Conservation (phyloP, 2,888 invertebrate species). For the Thysanoteuthis rhombus region DNA sequence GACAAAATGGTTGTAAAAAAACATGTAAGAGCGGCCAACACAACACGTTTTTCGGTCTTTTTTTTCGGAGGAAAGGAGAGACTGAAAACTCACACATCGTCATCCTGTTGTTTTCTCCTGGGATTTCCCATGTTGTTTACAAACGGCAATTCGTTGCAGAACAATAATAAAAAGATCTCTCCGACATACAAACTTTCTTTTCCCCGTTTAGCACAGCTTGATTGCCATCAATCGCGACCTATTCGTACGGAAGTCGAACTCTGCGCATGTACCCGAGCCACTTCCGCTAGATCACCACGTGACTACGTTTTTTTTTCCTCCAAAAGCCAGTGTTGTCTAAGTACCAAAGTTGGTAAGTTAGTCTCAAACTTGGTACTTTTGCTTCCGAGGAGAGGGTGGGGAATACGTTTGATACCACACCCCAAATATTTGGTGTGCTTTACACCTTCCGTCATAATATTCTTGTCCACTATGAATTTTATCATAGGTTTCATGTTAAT, state of each 20-base stretch:
- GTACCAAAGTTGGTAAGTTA: no score
- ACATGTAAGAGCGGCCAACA: not conserved
- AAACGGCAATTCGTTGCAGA: not conserved
- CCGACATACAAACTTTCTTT: slow-evolving; percentile 12
- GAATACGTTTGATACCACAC: no score
- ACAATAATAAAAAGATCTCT: not conserved
- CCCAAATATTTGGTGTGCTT: no score
- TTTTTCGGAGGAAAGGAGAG: not conserved
- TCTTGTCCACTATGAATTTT: no score
- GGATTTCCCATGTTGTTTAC: slow-evolving; percentile 14
- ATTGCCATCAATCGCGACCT: not conserved
- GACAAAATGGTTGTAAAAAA: not conserved
- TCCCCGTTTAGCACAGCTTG: not conserved
- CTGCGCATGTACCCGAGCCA: not conserved
- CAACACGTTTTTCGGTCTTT: not conserved
- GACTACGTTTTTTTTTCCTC: not conserved
- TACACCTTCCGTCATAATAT: no score
- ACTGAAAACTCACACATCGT: not conserved
- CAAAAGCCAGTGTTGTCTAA: no score
- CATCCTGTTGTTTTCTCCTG: slow-evolving; percentile 21
- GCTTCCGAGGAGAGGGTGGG: no score
- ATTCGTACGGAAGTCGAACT: not conserved
- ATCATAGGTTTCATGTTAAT: no score
- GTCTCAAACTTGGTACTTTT: no score
- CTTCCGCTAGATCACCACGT: not conserved